Evolutionary conservation across 2,888 invertebrate species (phyloP).

Genomic region (Tinea pellionella): DNA sequence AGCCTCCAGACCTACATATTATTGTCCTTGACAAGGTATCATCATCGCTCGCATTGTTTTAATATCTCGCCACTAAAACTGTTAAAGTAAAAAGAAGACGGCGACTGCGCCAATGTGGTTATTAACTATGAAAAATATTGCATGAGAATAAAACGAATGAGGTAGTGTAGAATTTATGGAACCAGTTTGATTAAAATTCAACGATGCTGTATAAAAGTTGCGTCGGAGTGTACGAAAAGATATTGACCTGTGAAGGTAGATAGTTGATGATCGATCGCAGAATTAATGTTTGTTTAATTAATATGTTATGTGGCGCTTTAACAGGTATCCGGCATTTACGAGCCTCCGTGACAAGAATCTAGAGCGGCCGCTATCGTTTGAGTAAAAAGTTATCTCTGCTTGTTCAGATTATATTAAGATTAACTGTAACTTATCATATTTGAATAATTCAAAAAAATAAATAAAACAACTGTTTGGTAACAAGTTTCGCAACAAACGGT

Average conservation of each 20-base stretch:
- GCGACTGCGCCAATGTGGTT: conserved; percentile 2
- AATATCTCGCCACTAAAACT: conserved; percentile 15
- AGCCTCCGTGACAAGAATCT: conserved; percentile 32
- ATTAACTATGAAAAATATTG: conserved; percentile 16
- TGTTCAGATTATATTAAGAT: background rate
- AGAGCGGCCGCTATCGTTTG: conserved; percentile 21
- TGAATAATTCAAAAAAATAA: background rate
- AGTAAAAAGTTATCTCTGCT: background rate
- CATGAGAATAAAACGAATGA: conserved; percentile 15
- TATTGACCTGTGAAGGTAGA: conserved; percentile 58
- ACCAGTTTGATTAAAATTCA: conserved; percentile 52
- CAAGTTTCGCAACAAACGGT: too few relatives aligned
- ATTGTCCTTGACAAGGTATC: conserved; percentile 34
- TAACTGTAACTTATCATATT: conserved; percentile 8
- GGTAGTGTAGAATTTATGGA: conserved; percentile 25
- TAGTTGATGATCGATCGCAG: conserved; percentile 57
- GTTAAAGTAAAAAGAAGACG: conserved; percentile 16
- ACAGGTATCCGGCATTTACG: conserved; percentile 30
- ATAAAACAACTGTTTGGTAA: too few relatives aligned
- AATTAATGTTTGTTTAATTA: conserved; percentile 45
- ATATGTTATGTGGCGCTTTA: conserved; percentile 49
- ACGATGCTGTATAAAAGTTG: conserved; percentile 33
- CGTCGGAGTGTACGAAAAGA: conserved; percentile 50
- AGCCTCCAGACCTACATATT: conserved; percentile 28
- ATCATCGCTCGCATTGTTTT: conserved; percentile 33